Evolutionary conservation across 2,797 vertebrate genomes (phyloP).

Genomic region (Danionella dracula): DNA sequence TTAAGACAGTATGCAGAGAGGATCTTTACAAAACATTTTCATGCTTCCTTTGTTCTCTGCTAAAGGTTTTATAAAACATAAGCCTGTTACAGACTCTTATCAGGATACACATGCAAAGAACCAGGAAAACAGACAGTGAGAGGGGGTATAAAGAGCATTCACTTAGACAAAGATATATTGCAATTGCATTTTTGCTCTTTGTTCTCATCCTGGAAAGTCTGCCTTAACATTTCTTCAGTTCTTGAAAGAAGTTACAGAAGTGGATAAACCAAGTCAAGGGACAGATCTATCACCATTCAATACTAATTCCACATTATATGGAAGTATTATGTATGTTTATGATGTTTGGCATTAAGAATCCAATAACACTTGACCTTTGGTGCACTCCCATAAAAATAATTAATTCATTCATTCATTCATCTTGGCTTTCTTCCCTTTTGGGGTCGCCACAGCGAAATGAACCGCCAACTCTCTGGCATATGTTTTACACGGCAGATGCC

Average conservation of each 20-base stretch:
- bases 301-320: slow-evolving; percentile 19
- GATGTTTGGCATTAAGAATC: too few relatives aligned
- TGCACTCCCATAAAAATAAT: too few relatives aligned
- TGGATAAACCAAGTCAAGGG: slow-evolving; percentile 39
- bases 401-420: too few relatives aligned
- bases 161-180: neutral
- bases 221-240: slow-evolving; percentile 32
- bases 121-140: neutral
- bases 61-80: slow-evolving; percentile 35
- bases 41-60: too few relatives aligned
- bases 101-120: slow-evolving; percentile 15
- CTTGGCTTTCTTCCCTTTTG: too few relatives aligned
- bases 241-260: slow-evolving; percentile 15
- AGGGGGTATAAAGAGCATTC: neutral
- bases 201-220: slow-evolving; percentile 47
- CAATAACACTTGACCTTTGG: too few relatives aligned
- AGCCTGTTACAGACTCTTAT: slow-evolving; percentile 36
- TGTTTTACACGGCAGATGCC: too few relatives aligned
- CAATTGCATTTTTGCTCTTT: slow-evolving; percentile 41
- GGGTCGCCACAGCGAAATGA: too few relatives aligned
- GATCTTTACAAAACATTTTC: too few relatives aligned
- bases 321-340: too few relatives aligned
- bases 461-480: too few relatives aligned
- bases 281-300: slow-evolving; percentile 31
- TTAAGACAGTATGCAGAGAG: slow-evolving; percentile 8